A percentile compares a stretch with the other conserved stretches of the same genome.
Conservation (phyloP, 2,113 vertebrate species). For the Gopherus evgoodei region DNA sequence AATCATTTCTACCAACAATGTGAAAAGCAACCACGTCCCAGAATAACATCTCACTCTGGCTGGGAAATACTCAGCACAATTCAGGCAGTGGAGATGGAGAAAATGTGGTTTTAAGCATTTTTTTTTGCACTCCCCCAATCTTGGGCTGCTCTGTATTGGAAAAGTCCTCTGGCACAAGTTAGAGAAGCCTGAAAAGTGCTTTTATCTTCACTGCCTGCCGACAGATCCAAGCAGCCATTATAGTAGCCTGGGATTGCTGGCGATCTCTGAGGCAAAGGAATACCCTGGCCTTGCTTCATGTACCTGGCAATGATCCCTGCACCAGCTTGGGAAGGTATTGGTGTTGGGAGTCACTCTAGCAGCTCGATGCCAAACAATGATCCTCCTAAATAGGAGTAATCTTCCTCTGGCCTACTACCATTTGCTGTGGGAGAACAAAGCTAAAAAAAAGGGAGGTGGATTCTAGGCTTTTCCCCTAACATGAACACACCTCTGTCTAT, state of each 20-base stretch:
- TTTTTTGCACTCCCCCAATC: background rate
- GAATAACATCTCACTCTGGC: background rate
- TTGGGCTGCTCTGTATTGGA: background rate
- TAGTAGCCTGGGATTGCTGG: background rate
- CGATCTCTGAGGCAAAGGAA: background rate
- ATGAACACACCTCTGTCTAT: background rate
- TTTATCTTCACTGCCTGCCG: background rate
- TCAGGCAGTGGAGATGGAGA: background rate
- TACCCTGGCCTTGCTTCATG: fast-evolving
- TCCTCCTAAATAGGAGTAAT: background rate
- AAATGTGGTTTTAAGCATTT: background rate
- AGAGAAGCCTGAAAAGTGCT: background rate
- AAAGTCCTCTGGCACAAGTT: background rate
- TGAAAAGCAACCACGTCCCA: background rate
- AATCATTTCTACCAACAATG: background rate
- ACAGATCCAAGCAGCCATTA: fast-evolving
- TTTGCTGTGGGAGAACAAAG: background rate
- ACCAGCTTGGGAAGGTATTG: fast-evolving
- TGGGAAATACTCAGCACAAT: background rate
- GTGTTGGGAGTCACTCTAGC: background rate
- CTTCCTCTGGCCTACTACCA: fast-evolving
- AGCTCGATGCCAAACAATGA: background rate
- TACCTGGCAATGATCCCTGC: background rate
- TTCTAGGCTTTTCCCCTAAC: background rate
- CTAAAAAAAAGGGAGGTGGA: background rate